Percentiles rank a stretch among this genome's conserved stretches.
These are phyloP conservation scores for Alcedo quadribrachys DNA, from an alignment of 2,797 vertebrate genomes.

Conservation along the genomic window DNA sequence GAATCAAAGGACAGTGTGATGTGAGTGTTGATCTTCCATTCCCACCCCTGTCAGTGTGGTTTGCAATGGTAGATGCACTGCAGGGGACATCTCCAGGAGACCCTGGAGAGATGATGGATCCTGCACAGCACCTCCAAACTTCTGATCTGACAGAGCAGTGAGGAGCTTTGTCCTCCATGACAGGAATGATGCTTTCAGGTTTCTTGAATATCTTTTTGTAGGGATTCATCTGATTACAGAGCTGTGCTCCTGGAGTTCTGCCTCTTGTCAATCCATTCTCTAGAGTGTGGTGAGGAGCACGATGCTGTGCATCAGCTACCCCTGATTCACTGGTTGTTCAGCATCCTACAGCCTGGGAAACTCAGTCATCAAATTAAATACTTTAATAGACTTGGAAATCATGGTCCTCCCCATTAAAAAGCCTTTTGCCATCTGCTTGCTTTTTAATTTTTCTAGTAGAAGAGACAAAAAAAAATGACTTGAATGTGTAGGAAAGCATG, in stretches of 20 bases:
- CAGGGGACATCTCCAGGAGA: not conserved
- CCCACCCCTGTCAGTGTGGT: too few relatives aligned
- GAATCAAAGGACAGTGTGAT: not conserved
- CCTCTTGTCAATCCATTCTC: not conserved
- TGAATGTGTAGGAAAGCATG: not conserved
- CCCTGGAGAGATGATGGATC: not conserved
- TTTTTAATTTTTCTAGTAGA: not conserved
- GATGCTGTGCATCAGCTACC: too few relatives aligned
- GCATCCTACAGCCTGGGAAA: not conserved
- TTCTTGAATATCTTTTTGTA: not conserved
- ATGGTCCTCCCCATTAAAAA: not conserved
- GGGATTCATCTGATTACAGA: not conserved
- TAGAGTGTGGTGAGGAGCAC: too few relatives aligned
- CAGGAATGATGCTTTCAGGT: not conserved
- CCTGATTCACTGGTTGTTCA: not conserved
- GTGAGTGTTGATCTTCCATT: too few relatives aligned
- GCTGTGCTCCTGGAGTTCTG: not conserved
- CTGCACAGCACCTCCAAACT: not conserved
- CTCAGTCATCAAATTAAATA: not conserved
- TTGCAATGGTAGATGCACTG: not conserved
- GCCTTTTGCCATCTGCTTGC: not conserved
- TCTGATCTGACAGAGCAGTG: not conserved
- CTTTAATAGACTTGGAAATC: not conserved
- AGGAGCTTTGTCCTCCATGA: not conserved
- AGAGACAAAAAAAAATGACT: not conserved